A percentile compares a stretch with the other conserved stretches of the same genome.
phyloP scores from a whole-genome alignment of 92 coral and sea anemone species.

The Ricordea florida region DNA sequence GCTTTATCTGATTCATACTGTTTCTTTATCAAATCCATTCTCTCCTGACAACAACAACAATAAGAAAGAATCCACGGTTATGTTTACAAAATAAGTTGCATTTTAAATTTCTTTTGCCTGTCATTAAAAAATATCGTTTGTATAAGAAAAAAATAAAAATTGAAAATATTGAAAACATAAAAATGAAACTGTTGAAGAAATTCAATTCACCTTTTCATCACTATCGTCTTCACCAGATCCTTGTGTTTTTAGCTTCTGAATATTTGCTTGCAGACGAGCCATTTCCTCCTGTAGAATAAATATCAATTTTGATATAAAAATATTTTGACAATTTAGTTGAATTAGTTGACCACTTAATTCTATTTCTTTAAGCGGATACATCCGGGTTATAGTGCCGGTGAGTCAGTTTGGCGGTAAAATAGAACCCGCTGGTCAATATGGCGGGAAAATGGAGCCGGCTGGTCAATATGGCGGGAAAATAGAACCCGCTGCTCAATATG shows the following conservation, averaged over 20 bases:
- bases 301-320: not conserved
- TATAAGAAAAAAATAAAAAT: too few relatives aligned
- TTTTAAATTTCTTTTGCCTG: not conserved
- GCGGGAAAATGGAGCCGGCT: too few relatives aligned
- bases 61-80: not conserved
- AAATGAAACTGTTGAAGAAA: not conserved
- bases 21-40: conserved; percentile 79
- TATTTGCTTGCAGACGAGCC: conserved; percentile 84
- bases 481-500: too few relatives aligned
- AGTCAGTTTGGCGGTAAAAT: too few relatives aligned
- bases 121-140: not conserved
- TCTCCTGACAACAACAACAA: conserved; percentile 82
- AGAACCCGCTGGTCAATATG: too few relatives aligned
- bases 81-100: not conserved
- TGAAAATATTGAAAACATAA: too few relatives aligned
- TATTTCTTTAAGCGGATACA: too few relatives aligned
- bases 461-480: too few relatives aligned
- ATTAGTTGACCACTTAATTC: not conserved
- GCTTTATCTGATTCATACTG: conserved; percentile 95
- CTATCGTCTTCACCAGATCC: conserved; percentile 91
- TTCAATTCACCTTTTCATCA: conserved; percentile 83
- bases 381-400: too few relatives aligned
- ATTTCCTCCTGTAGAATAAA: conserved; percentile 80
- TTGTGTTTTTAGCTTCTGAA: conserved; percentile 85
- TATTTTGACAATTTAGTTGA: too few relatives aligned